phyloP scores from a whole-genome alignment of 2,113 vertebrate genomes.

The Trogon surrucura region DNA sequence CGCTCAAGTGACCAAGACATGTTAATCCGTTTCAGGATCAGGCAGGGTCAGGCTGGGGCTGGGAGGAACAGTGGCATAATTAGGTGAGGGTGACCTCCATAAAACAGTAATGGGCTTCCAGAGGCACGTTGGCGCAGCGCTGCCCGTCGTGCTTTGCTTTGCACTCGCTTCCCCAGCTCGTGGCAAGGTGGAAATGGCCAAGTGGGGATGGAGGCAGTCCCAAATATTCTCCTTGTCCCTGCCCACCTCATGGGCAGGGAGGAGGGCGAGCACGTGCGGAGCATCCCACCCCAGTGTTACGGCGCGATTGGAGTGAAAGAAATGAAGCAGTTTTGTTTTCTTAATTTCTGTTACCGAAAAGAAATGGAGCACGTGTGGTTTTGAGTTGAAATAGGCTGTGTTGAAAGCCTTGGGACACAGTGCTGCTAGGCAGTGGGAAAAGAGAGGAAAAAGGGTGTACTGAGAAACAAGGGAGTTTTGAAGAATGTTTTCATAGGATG shows the following conservation, averaged over 20 bases:
- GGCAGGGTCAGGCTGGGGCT: slow-evolving; percentile 50
- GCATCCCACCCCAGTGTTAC: accelerated
- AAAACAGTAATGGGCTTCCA: slow-evolving; percentile 35
- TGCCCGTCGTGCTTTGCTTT: not conserved
- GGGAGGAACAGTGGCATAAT: slow-evolving; percentile 40
- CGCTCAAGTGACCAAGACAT: slow-evolving; percentile 31
- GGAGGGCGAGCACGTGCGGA: accelerated
- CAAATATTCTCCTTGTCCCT: accelerated
- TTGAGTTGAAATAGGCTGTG: not conserved
- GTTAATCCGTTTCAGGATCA: slow-evolving; percentile 34
- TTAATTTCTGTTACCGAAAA: not conserved
- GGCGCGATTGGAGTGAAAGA: accelerated
- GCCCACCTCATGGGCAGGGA: accelerated
- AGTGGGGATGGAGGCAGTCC: accelerated
- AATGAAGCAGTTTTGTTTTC: accelerated
- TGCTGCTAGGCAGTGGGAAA: not conserved
- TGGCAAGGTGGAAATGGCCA: accelerated
- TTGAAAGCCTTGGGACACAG: accelerated
- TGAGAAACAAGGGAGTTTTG: not conserved
- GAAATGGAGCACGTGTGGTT: accelerated
- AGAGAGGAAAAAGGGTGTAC: not conserved
- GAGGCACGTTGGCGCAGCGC: not conserved
- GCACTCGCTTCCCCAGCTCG: not conserved
- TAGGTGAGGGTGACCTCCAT: slow-evolving; percentile 66
- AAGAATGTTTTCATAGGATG: accelerated